These are phyloP conservation scores for Corvus moneduloides DNA, from an alignment of 2,113 vertebrate species.

Conservation along the genomic window DNA sequence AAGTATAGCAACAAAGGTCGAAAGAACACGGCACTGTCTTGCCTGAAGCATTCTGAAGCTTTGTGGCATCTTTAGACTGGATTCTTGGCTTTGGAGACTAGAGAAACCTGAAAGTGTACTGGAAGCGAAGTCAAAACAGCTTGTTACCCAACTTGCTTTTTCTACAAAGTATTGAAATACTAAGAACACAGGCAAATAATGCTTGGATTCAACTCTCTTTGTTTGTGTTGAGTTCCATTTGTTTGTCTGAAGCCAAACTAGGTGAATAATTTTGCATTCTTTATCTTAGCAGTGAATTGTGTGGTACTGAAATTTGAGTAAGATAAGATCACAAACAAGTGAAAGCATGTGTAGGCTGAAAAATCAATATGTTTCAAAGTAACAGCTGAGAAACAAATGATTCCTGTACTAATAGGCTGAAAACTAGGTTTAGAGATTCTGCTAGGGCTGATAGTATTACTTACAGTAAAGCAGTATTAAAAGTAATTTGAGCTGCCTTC, in stretches of 20 bases:
- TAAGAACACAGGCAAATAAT: slow-evolving; percentile 7
- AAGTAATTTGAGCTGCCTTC: not conserved
- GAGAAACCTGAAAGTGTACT: slow-evolving; percentile 55
- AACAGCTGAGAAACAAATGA: slow-evolving; percentile 31
- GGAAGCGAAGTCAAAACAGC: slow-evolving; percentile 27
- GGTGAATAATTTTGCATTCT: slow-evolving; percentile 47
- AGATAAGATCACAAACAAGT: slow-evolving; percentile 56
- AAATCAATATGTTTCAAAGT: slow-evolving; percentile 56
- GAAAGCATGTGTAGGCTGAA: slow-evolving; percentile 38
- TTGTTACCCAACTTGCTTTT: slow-evolving; percentile 38
- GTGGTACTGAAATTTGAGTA: slow-evolving; percentile 32
- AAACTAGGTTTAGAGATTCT: not conserved
- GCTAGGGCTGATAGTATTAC: not conserved
- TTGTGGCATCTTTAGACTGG: slow-evolving; percentile 9
- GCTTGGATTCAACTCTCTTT: not conserved
- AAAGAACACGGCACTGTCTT: not conserved
- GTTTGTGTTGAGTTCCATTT: slow-evolving; percentile 10
- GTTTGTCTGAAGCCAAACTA: slow-evolving; percentile 42
- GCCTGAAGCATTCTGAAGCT: not conserved
- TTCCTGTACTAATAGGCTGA: not conserved
- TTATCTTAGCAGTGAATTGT: slow-evolving; percentile 32
- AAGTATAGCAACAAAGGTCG: not conserved
- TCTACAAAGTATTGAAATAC: slow-evolving; percentile 28
- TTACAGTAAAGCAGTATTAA: not conserved
- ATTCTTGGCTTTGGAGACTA: slow-evolving; percentile 51